Conservation (phyloP, 1,140 invertebrate genomes). For the Drosophila ironensis region DNA sequence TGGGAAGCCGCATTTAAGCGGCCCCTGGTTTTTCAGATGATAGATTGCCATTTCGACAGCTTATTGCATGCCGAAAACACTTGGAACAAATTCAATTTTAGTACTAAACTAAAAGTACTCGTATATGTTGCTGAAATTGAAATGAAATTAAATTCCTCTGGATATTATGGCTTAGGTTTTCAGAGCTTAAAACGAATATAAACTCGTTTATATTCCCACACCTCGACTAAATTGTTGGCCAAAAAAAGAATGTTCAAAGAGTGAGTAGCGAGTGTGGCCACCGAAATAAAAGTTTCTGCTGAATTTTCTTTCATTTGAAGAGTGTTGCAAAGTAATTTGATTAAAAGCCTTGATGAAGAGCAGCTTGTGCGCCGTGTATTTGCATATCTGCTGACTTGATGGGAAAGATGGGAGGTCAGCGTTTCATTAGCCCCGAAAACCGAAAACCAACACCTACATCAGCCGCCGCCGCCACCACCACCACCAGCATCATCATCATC, state of each 20-base stretch:
- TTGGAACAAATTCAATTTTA: constrained; percentile 20
- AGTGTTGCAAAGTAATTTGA: constrained; percentile 68
- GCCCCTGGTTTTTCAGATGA: constrained; percentile 16
- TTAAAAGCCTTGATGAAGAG: constrained; percentile 56
- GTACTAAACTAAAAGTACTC: too few relatives aligned
- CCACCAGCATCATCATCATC: constrained; percentile 39
- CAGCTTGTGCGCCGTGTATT: constrained; percentile 33
- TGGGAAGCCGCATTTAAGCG: constrained; percentile 6
- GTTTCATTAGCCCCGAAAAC: constrained; percentile 40
- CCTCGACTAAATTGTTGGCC: constrained; percentile 1
- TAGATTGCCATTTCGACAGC: constrained; percentile 21
- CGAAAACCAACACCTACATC: constrained; percentile 41
- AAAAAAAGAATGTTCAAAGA: constrained; percentile 38
- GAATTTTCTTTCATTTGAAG: constrained; percentile 37
- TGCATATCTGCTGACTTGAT: constrained; percentile 67
- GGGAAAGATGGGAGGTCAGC: constrained; percentile 22
- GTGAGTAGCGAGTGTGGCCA: constrained; percentile 35
- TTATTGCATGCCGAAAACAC: constrained; percentile 22
- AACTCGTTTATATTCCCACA: background rate
- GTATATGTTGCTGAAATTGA: too few relatives aligned
- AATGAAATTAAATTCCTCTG: too few relatives aligned
- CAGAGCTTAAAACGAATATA: too few relatives aligned
- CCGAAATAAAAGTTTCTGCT: constrained; percentile 51
- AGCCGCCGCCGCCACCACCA: constrained; percentile 38
- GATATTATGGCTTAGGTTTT: too few relatives aligned